These are phyloP conservation scores for Adineta ricciae DNA, from an alignment of 2,888 invertebrate genomes.

Conservation along the genomic window DNA sequence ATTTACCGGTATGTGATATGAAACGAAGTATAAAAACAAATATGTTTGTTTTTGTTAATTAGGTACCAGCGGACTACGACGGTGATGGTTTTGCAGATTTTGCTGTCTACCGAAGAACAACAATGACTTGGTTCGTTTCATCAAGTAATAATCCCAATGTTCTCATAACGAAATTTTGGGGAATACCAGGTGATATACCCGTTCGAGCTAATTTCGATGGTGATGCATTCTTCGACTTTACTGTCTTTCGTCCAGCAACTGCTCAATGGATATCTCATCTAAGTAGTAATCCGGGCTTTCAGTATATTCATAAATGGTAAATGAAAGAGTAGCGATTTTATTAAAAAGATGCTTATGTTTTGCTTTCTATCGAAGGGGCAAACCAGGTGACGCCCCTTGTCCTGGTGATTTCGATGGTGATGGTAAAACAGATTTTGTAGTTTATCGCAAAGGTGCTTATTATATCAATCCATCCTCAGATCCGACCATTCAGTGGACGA, in stretches of 20 bases:
- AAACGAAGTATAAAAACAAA: neutral
- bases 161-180: neutral
- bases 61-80: neutral
- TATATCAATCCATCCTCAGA: neutral
- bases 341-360: too few species aligned
- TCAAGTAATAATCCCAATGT: neutral
- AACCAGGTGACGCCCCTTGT: neutral
- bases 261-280: neutral
- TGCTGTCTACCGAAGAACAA: neutral
- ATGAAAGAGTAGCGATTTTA: neutral
- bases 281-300: neutral
- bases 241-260: neutral
- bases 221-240: neutral
- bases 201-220: neutral
- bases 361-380: too few species aligned
- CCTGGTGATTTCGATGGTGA: neutral
- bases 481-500: neutral
- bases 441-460: neutral
- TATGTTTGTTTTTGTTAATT: neutral
- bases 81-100: neutral
- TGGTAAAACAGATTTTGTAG: neutral
- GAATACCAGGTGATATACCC: neutral
- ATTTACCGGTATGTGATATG: neutral
- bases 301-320: neutral
- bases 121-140: neutral